These are phyloP conservation scores for Enteromius paludinosus DNA, from an alignment of 2,797 vertebrate genomes.

Conservation along the genomic window DNA sequence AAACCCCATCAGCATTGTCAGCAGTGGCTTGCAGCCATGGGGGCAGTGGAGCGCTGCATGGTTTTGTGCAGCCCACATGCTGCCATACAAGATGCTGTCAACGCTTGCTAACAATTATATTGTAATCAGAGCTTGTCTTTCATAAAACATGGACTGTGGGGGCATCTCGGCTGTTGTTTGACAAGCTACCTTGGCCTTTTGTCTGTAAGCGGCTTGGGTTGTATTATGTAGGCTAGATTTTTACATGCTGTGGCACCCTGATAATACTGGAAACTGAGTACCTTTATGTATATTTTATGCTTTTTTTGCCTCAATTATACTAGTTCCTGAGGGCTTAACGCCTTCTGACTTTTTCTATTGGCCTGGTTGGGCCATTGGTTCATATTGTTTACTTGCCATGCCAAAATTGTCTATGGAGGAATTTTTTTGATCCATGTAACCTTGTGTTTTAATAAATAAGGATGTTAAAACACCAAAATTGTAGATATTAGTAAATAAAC, in stretches of 20 bases:
- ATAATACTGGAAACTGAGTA: conserved; percentile 18
- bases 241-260: conserved; percentile 21
- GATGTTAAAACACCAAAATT: neutral
- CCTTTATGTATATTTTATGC: conserved; percentile 8
- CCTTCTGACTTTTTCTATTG: neutral
- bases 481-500: neutral
- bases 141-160: conserved; percentile 41
- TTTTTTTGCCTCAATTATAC: neutral
- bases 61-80: conserved; percentile 47
- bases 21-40: conserved; percentile 43
- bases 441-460: neutral
- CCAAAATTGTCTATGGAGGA: neutral
- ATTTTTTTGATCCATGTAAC: neutral
- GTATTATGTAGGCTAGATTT: neutral
- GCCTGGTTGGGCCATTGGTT: neutral
- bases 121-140: conserved; percentile 50
- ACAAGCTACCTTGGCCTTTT: conserved; percentile 36
- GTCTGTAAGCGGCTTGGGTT: conserved; percentile 16
- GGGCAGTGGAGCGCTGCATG: conserved; percentile 39
- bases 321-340: neutral
- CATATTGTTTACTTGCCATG: neutral
- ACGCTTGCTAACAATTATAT: conserved; percentile 46
- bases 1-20: conserved; percentile 46
- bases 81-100: conserved; percentile 53
- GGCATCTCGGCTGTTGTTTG: conserved; percentile 33